Percentiles rank a stretch among this genome's conserved stretches.
Conservation (phyloP, 1,140 invertebrate genomes). For the Charaxes varanes region DNA sequence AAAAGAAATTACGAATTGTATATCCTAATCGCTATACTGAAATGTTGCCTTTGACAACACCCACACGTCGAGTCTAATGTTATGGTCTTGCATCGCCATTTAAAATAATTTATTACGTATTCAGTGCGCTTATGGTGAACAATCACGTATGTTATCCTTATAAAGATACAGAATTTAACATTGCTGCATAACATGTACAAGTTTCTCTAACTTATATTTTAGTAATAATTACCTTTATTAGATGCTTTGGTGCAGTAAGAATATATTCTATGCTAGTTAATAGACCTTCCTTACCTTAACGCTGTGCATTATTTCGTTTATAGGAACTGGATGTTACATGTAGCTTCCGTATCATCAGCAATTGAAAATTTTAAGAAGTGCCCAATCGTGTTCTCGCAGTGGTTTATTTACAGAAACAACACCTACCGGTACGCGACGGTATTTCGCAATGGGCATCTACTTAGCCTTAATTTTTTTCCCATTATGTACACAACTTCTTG, state of each 20-base stretch:
- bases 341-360: slow-evolving; percentile 46
- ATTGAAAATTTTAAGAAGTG: slow-evolving; percentile 51
- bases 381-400: slow-evolving; percentile 41
- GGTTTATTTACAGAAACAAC: slow-evolving; percentile 56
- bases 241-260: too few species aligned
- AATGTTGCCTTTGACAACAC: slow-evolving; percentile 20
- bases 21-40: slow-evolving; percentile 22
- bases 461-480: slow-evolving; percentile 47
- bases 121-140: background rate
- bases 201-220: too few species aligned
- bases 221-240: too few species aligned
- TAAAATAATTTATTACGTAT: background rate
- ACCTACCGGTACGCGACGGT: slow-evolving; percentile 48
- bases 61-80: slow-evolving; percentile 16
- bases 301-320: too few species aligned
- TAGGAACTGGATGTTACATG: background rate
- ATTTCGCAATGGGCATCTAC: slow-evolving; percentile 53
- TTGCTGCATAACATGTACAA: too few species aligned
- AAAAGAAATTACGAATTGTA: slow-evolving; percentile 30
- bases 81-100: background rate
- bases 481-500: slow-evolving; percentile 42
- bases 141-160: background rate
- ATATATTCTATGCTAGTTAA: background rate
- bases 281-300: too few species aligned
- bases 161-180: too few species aligned